Percentiles rank a stretch among this genome's conserved stretches.
Evolutionary conservation across 2,888 invertebrate species (phyloP).

Genomic region (Eupsilia transversa): DNA sequence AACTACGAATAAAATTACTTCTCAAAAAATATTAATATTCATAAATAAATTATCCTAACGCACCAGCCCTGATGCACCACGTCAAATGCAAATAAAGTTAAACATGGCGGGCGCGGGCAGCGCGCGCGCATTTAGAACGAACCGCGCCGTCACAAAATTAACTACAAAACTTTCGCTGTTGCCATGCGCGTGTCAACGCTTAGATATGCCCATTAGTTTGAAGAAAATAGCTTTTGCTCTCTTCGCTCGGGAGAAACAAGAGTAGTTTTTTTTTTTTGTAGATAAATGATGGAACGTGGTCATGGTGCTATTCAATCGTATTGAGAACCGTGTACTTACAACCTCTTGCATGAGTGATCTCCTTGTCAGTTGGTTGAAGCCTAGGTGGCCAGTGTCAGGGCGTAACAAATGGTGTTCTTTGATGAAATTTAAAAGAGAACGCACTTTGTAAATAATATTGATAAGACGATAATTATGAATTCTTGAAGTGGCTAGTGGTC

Average conservation of each 20-base stretch:
- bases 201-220: conserved; percentile 54
- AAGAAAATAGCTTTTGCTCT: conserved; percentile 44
- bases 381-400: neutral
- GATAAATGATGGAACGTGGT: neutral
- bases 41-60: neutral
- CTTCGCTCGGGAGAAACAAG: conserved; percentile 1
- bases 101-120: conserved; percentile 55
- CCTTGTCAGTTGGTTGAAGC: neutral
- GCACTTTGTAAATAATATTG: too few species aligned
- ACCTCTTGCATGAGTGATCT: conserved; percentile 6
- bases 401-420: neutral
- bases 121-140: conserved; percentile 67
- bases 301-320: conserved; percentile 10
- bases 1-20: too few species aligned
- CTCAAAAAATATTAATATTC: too few species aligned
- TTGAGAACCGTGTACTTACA: neutral
- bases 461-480: neutral
- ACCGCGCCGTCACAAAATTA: conserved; percentile 66
- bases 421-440: neutral
- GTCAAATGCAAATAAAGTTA: conserved; percentile 70
- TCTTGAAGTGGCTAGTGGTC: neutral
- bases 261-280: neutral
- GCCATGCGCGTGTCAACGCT: conserved; percentile 62
- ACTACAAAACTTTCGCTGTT: conserved; percentile 59
- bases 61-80: conserved; percentile 68